Base-by-base conservation (phyloP, 2,888 invertebrate species). In the Meliscaeva auricollis region DNA sequence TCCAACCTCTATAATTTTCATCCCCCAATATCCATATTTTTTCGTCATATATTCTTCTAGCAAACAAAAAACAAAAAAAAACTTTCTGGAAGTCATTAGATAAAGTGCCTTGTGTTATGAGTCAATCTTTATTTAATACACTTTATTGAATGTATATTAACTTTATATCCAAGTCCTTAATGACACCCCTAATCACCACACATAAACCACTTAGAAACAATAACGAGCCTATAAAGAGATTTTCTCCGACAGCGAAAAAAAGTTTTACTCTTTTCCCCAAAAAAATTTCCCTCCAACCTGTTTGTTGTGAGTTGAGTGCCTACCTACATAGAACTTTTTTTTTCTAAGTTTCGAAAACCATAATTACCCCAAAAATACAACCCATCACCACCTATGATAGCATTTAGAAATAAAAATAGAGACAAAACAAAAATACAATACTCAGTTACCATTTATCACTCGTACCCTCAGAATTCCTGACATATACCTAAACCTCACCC, bases 101-200 rank as follows among this genome's bases (percentile, higher is more conserved):
- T 62, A 62, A 44, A 44, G n/a, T 44, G 20, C 17, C 1, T n/a
- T 8, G n/a, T 46, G 9, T 44, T 48, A 20, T 64, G 30, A 64
- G 66, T 66, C 64, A 66, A 66, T 66, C 48, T 35, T 35, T 66
- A 50, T 66, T 58, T 66, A 30, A 64, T 48, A 50, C 66, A 50
- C 66, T 66, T 66, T 48, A 66, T 66, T 44, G 32, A 66, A 66
- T 48, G 35, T 50, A 48, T 48, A 46, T 48, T 32, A 46, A 30
- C 30, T 62, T 46, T 13, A 46, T 66, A 50, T 66, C 35, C 11
- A 66, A 66, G 35, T 38, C 35, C 50, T 22, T 66, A 50, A 66
- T 38, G 66, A 22, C 46, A 50, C 64, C 22, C 50, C n/a, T 50
- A 35, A 66, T 50, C 66, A 50, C 50, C 38, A 41, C 20, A 8